A percentile compares a stretch with the other conserved stretches of the same genome.
Conservation (phyloP, 2,888 invertebrate genomes). For the Cinara cedri region DNA sequence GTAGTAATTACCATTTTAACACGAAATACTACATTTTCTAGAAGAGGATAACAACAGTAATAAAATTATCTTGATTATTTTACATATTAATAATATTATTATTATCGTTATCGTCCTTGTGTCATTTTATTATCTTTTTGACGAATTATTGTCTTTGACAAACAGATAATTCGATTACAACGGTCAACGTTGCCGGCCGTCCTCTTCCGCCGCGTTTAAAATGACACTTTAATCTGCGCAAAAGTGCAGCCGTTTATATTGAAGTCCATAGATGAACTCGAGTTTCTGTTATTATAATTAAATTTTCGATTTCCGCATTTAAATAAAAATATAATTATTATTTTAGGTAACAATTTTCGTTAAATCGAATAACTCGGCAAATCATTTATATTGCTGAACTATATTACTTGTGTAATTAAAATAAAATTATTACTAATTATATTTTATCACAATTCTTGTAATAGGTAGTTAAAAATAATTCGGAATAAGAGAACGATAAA, state of each 20-base stretch:
- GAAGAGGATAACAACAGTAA: too few relatives aligned
- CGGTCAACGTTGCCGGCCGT: constrained; percentile 1
- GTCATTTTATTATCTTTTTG: background rate
- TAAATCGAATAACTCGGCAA: too few relatives aligned
- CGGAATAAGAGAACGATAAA: too few relatives aligned
- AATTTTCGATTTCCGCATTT: background rate
- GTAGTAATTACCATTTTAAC: background rate
- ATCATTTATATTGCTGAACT: too few relatives aligned
- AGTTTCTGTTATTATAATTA: background rate
- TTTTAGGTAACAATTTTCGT: background rate
- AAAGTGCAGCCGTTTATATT: background rate
- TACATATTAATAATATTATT: too few relatives aligned
- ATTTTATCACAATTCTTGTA: too few relatives aligned
- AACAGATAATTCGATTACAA: constrained; percentile 11
- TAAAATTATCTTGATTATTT: too few relatives aligned
- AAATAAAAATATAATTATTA: background rate
- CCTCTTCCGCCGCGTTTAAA: background rate
- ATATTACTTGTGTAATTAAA: too few relatives aligned
- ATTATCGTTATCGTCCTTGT: too few relatives aligned
- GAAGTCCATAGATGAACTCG: background rate
- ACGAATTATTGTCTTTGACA: background rate
- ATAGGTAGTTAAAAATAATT: too few relatives aligned
- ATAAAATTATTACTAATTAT: too few relatives aligned
- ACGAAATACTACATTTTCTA: background rate
- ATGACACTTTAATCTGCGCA: constrained; percentile 13